Evolutionary conservation across 2,888 invertebrate genomes (phyloP), one percentile per base, ranked within the genome.

Genomic region (Papilio gigon): DNA sequence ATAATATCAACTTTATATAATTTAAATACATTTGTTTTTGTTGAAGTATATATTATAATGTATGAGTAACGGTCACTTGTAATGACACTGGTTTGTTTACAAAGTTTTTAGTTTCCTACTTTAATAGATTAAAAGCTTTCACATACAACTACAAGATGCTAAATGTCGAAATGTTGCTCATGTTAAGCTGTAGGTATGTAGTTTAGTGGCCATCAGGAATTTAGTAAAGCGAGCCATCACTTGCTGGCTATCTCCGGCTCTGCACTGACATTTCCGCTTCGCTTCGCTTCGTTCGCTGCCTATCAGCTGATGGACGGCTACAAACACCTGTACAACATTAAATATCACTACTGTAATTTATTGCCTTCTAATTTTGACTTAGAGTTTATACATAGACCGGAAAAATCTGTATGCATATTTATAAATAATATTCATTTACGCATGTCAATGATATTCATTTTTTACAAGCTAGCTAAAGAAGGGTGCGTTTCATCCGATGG

Each of bases 231-330:
- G 58, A 30, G 40, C 20, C 56, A 56, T 30, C 30, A 27, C 64
- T 65, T 33, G 42, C 33, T 30, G 30, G 33, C 20, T 58, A 65
- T 42, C 58, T 58, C 58, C 22, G 65, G 42, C 58, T 44, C 30
- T 44, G 58, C n/a, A 4, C 30, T 44, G 65, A 65, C 65, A 58
- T 65, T 65, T 65, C 65, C 58, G 65, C 65, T 30, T 20, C 42
- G 33, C 30, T 33, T 30, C 65, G 56, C 58, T 30, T 22, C 42
- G 40, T 30, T 65, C 65, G 25, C 33, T 65, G 33, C 22, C 42
- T 58, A 30, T 44, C 42, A 42, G n/a, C 58, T 44, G 58, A 35
- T 64, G 53, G 37, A 20, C 40, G 9, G 4, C n/a, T n/a, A 42
- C 12, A 64, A 12, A 22, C 35, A 25, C 22, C 6, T 40, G 40